Conservation (phyloP, 2,888 invertebrate species). For the Heliconius ethilla region DNA sequence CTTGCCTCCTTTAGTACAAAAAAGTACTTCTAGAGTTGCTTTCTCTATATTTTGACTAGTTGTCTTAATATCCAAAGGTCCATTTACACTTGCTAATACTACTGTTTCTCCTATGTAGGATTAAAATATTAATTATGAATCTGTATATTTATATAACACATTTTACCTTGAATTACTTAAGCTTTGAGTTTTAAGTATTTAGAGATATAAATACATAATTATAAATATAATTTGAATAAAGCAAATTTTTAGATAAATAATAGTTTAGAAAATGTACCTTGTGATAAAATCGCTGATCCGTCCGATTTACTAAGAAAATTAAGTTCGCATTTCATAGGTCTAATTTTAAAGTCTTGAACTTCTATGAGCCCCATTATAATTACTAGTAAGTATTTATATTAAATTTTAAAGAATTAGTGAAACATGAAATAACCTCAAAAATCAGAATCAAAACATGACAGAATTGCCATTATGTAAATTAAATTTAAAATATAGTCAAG, state of each 20-base stretch:
- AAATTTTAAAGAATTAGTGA: neutral
- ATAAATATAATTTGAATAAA: neutral
- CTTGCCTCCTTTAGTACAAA: slow-evolving; percentile 88
- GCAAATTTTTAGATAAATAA: no score
- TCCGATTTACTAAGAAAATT: slow-evolving; percentile 88
- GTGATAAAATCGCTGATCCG: slow-evolving; percentile 89
- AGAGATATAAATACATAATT: neutral
- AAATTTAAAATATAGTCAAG: neutral
- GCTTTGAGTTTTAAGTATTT: neutral
- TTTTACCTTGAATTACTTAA: neutral
- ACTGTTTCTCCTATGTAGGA: slow-evolving; percentile 86
- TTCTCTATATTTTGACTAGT: slow-evolving; percentile 89
- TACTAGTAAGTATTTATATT: neutral
- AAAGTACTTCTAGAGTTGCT: slow-evolving; percentile 90
- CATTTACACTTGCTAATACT: slow-evolving; percentile 89
- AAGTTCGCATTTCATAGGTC: slow-evolving; percentile 85
- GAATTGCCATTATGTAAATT: neutral
- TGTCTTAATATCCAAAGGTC: slow-evolving; percentile 90
- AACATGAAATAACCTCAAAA: slow-evolving; percentile 23
- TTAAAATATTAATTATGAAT: neutral
- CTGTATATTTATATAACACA: neutral
- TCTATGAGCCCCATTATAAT: slow-evolving; percentile 57
- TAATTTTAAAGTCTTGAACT: slow-evolving; percentile 64
- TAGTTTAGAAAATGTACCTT: slow-evolving; percentile 79
- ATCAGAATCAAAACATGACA: neutral